Conservation (phyloP, 2,888 invertebrate genomes). For the Cantharis flavilabris region DNA sequence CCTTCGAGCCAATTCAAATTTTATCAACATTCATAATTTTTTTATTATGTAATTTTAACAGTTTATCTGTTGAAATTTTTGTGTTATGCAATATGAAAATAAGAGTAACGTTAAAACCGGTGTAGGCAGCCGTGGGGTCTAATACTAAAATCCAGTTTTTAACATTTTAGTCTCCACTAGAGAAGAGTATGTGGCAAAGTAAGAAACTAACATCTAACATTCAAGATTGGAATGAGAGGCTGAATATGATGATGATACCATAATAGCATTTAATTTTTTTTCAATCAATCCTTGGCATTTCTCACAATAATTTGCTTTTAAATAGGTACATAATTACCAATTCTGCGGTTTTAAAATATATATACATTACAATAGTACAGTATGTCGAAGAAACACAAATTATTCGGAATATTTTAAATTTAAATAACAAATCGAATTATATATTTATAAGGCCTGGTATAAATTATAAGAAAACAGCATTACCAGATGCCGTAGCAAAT, state of each 20-base stretch:
- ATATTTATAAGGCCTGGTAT: too few relatives aligned
- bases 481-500: too few relatives aligned
- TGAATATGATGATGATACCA: background rate
- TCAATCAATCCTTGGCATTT: background rate
- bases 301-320: background rate
- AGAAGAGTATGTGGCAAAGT: too few relatives aligned
- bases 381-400: background rate
- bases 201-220: too few relatives aligned
- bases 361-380: background rate
- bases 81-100: too few relatives aligned
- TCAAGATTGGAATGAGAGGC: too few relatives aligned
- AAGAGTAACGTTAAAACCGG: too few relatives aligned
- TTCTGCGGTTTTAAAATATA: background rate
- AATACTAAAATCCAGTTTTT: too few relatives aligned
- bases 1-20: background rate
- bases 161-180: too few relatives aligned
- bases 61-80: background rate
- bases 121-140: too few relatives aligned
- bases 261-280: background rate
- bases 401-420: background rate
- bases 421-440: too few relatives aligned
- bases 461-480: too few relatives aligned
- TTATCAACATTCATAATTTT: background rate
- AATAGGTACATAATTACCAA: background rate
- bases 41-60: background rate